These are phyloP conservation scores for Heliopora coerulea DNA, from an alignment of 92 coral and sea anemone species.

Conservation along the genomic window DNA sequence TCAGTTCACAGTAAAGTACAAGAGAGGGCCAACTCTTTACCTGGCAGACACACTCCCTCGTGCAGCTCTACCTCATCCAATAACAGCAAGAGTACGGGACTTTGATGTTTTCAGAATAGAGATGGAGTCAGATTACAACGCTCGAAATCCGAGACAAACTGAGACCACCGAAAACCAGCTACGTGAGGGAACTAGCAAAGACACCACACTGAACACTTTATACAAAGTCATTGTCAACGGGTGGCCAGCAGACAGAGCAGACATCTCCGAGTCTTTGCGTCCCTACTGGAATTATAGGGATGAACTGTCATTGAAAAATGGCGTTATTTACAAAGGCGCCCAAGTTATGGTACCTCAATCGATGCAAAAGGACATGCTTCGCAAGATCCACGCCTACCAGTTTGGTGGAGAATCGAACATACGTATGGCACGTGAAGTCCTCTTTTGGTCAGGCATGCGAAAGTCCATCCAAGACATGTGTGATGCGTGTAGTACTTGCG, in stretches of 20 bases:
- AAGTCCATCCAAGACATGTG: no score
- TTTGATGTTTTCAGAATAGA: slow-evolving; percentile 54
- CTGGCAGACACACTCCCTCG: slow-evolving; percentile 53
- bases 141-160: slow-evolving; percentile 43
- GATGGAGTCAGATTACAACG: not conserved
- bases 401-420: no score
- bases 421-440: no score
- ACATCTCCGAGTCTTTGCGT: not conserved
- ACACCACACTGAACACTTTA: slow-evolving; percentile 14
- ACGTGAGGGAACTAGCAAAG: slow-evolving; percentile 3
- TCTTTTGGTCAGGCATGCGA: no score
- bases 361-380: no score
- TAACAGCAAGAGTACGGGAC: slow-evolving; percentile 49
- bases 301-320: no score
- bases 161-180: slow-evolving; percentile 33
- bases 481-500: not conserved
- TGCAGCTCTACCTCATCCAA: slow-evolving; percentile 54
- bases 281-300: no score
- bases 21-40: slow-evolving; percentile 46
- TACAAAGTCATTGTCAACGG: slow-evolving; percentile 4
- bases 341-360: no score
- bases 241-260: not conserved
- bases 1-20: slow-evolving; percentile 36
- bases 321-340: slow-evolving; percentile 46
- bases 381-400: no score